phyloP scores from a whole-genome alignment of 1,140 invertebrate species.

The Drosophila pseudoobscura region DNA sequence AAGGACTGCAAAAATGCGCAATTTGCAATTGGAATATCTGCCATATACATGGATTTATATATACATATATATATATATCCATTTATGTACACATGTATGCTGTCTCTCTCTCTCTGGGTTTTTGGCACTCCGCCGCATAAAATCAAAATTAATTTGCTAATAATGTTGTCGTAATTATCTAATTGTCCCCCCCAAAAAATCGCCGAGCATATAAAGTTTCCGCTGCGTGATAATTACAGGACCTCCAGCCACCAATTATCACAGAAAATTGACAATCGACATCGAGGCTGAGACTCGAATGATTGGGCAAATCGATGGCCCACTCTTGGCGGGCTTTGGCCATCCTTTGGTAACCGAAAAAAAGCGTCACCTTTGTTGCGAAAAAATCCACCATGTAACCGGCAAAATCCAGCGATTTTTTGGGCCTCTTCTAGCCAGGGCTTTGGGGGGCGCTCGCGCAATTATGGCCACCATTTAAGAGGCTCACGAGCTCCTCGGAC shows the following conservation, averaged over 20 bases:
- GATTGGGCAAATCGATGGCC: too few relatives aligned
- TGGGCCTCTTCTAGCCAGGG: too few relatives aligned
- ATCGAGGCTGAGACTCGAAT: too few relatives aligned
- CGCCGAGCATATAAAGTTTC: slow-evolving; percentile 9
- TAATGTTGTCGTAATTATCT: slow-evolving; percentile 66
- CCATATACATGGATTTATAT: neutral
- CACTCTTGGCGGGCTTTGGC: too few relatives aligned
- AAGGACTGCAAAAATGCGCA: slow-evolving; percentile 21
- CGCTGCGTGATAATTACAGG: slow-evolving; percentile 3
- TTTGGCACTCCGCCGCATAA: slow-evolving; percentile 44
- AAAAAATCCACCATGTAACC: too few relatives aligned
- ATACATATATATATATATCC: neutral
- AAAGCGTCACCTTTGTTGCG: too few relatives aligned
- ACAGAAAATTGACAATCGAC: slow-evolving; percentile 23
- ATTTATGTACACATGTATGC: neutral
- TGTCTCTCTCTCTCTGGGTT: neutral
- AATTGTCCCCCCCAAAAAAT: slow-evolving; percentile 34
- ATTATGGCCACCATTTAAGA: slow-evolving; percentile 52
- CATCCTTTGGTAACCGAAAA: too few relatives aligned
- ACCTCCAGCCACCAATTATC: slow-evolving; percentile 14
- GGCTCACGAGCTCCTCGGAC: neutral
- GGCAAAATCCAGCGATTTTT: too few relatives aligned
- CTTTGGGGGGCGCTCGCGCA: slow-evolving; percentile 18
- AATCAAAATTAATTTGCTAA: slow-evolving; percentile 69
- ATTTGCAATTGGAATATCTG: slow-evolving; percentile 23